Percentiles rank a stretch among this genome's conserved stretches.
Conservation (phyloP, 2,888 invertebrate genomes). For the Athripsodes cinereus region DNA sequence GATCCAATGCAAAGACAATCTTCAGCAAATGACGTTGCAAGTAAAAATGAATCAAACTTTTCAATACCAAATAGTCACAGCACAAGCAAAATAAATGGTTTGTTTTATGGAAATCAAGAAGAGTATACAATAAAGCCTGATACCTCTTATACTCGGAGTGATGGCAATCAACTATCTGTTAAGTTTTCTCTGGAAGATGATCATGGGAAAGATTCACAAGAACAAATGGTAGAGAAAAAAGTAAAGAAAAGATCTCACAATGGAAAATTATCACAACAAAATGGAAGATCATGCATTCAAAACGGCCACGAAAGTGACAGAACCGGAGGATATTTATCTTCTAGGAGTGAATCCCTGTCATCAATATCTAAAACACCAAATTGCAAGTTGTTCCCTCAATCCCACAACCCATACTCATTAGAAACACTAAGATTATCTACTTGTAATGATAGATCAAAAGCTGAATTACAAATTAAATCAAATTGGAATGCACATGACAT, state of each 20-base stretch:
- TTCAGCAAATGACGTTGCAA: conserved; percentile 15
- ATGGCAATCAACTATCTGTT: conserved; percentile 7
- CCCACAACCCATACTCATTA: conserved; percentile 7
- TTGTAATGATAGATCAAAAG: conserved; percentile 16
- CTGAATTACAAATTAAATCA: conserved; percentile 17
- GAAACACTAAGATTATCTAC: conserved; percentile 11
- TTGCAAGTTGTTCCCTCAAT: conserved; percentile 4
- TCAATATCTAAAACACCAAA: conserved; percentile 22
- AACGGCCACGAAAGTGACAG: conserved; percentile 20
- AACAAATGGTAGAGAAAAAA: conserved; percentile 17
- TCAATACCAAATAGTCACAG: conserved; percentile 20
- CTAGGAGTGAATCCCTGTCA: conserved; percentile 23
- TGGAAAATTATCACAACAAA: conserved; percentile 19
- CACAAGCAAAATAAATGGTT: conserved; percentile 13
- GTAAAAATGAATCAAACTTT: conserved; percentile 21
- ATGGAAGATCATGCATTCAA: conserved; percentile 3
- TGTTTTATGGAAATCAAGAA: conserved; percentile 15
- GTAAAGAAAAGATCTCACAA: conserved; percentile 23
- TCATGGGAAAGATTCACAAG: conserved; percentile 4
- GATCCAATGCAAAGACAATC: conserved; percentile 22
- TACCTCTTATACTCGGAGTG: conserved; percentile 9
- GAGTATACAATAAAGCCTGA: conserved; percentile 20
- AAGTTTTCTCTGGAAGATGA: conserved; percentile 15
- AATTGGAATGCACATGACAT: conserved; percentile 5
- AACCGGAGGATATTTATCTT: conserved; percentile 20